A percentile compares a stretch with the other conserved stretches of the same genome.
Conservation (phyloP, 2,797 vertebrate genomes). For the Pempheris klunzingeri region DNA sequence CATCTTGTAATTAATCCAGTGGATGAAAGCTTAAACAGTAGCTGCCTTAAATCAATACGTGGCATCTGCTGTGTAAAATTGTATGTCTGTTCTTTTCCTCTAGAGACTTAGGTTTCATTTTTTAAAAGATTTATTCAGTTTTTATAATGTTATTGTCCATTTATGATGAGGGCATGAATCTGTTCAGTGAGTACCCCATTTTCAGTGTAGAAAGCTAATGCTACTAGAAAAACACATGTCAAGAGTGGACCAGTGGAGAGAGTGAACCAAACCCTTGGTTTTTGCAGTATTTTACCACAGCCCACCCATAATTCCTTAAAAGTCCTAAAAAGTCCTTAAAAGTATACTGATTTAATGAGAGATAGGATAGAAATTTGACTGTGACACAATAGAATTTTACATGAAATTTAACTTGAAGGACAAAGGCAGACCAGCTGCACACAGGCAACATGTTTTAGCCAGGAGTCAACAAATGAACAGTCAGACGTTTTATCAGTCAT, state of each 20-base stretch:
- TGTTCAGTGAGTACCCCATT: not conserved
- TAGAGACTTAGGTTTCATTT: not conserved
- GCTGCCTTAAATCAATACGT: not conserved
- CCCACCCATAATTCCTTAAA: no score
- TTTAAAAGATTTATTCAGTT: not conserved
- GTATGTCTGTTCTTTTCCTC: not conserved
- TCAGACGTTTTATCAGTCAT: not conserved
- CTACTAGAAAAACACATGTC: not conserved
- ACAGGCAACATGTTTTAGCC: not conserved
- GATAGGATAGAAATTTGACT: not conserved
- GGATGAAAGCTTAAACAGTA: not conserved
- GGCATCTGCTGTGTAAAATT: not conserved
- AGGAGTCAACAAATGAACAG: conserved; percentile 5
- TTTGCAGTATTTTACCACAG: not conserved
- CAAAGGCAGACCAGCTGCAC: not conserved
- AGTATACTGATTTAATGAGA: not conserved
- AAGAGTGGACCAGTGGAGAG: no score
- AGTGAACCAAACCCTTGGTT: not conserved
- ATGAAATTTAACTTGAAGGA: no score
- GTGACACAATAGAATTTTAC: no score
- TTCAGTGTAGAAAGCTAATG: not conserved
- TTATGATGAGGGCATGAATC: not conserved
- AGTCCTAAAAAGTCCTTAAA: no score
- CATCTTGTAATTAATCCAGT: not conserved
- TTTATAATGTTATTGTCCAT: not conserved